Base-by-base conservation (phyloP, 2,888 invertebrate genomes). In the Globia sparganii region DNA sequence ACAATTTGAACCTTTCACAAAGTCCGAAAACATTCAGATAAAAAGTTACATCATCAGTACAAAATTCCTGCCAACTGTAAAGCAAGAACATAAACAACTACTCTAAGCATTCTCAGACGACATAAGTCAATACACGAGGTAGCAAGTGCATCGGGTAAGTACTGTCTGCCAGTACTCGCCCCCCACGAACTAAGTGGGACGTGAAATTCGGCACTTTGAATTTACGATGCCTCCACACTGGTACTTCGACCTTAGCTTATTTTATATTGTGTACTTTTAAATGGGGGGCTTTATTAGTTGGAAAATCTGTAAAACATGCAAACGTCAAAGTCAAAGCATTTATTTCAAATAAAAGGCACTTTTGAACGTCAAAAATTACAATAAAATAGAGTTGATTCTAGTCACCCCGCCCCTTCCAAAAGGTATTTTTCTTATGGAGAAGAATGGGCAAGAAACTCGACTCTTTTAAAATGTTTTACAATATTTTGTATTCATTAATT, bases 131-230 rank as follows among this genome's bases (percentile, higher is more conserved):
- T 83, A 76, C 58, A 65, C 40, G 56, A 62, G 70, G 37, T 67
- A 58, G 72, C 72, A 78, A 78, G 64, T 80, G 85, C 87, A 87
- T 62, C 21, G 31, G 43, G 72, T 77, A 82, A 80, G 78, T 76
- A 80, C 84, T 69, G 56, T 75, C 77, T 77, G 80, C 74, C 71
- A 83, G 86, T 87, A 87, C 85, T 81, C 75, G 78, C 79, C 75
- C 77, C 80, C 80, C 79, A 84, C 86, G 77, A 74, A 86, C 74
- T 86, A 82, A 91, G 86, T 91, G 87, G 87, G 80, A 89, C 91
- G 91, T 92, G 90, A 91, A 92, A 92, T 92, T 91, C 90, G 89
- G 88, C 90, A 90, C 90, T 91, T 90, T 71, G 84, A 86, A 91
- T 91, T 92, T 91, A 92, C 90, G 89, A 89, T 80, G 80, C 84